Conservation (phyloP, 2,888 invertebrate genomes). For the Amphipyra tragopoginis region DNA sequence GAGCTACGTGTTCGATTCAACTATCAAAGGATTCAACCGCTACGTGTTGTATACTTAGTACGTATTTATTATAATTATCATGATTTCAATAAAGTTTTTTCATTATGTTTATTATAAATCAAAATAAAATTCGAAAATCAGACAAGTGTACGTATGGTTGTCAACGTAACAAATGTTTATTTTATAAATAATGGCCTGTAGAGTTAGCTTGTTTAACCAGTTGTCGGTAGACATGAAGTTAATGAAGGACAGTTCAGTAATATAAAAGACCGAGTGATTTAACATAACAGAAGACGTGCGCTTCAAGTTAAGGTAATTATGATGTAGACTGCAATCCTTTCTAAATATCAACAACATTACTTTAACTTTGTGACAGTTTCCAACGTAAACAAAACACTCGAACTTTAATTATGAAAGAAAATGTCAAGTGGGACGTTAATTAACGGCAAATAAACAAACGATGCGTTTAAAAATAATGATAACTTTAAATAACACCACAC, state of each 20-base stretch:
- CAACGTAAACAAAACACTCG: conserved; percentile 43
- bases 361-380: conserved; percentile 1
- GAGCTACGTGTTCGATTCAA: conserved; percentile 1
- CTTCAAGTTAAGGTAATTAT: conserved; percentile 1
- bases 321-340: conserved; percentile 12
- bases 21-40: conserved; percentile 6
- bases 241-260: conserved; percentile 61
- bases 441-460: conserved; percentile 28
- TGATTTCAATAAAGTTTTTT: not conserved
- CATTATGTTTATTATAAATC: not conserved
- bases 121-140: conserved; percentile 2
- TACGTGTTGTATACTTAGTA: not conserved
- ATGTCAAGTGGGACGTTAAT: conserved; percentile 38
- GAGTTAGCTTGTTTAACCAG: conserved; percentile 74
- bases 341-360: conserved; percentile 26
- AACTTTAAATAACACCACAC: conserved; percentile 84
- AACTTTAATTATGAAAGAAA: conserved; percentile 23
- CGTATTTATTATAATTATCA: not conserved
- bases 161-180: conserved; percentile 63
- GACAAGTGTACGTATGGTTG: conserved; percentile 5
- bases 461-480: conserved; percentile 51
- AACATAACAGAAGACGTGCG: conserved; percentile 13
- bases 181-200: conserved; percentile 66
- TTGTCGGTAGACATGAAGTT: conserved; percentile 66
- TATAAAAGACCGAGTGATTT: conserved; percentile 32